Evolutionary conservation across 2,888 invertebrate genomes (phyloP).

Genomic region (Myathropa florea): DNA sequence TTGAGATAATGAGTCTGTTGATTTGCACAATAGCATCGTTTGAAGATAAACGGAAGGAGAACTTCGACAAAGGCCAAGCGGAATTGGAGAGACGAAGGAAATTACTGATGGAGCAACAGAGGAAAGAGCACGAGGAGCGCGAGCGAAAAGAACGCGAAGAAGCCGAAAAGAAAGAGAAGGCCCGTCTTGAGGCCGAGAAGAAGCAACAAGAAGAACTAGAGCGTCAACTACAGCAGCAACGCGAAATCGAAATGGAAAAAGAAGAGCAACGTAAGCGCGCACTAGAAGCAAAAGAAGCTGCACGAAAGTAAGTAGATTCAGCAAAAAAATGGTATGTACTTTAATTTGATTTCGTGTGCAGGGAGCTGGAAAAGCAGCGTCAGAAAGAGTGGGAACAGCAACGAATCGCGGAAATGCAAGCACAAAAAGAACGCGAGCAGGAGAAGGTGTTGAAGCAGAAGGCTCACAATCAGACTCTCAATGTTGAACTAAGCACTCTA

Average conservation of each 20-base stretch:
- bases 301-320: conserved; percentile 82
- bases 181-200: conserved; percentile 87
- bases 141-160: conserved; percentile 96
- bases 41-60: conserved; percentile 98
- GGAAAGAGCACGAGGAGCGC: conserved; percentile 95
- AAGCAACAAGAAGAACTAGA: conserved; percentile 94
- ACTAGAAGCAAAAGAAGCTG: conserved; percentile 89
- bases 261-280: conserved; percentile 90
- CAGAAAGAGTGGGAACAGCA: conserved; percentile 98
- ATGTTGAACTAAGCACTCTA: conserved; percentile 87
- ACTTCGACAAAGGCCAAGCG: conserved; percentile 98
- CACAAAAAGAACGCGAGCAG: conserved; percentile 92
- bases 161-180: conserved; percentile 90
- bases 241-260: conserved; percentile 87
- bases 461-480: conserved; percentile 91
- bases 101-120: conserved; percentile 92
- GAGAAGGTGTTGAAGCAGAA: conserved; percentile 92
- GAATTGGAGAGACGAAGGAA: conserved; percentile 95
- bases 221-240: conserved; percentile 89
- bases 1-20: not conserved
- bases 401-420: conserved; percentile 91
- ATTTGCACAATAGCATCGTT: conserved; percentile 84
- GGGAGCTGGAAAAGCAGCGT: conserved; percentile 96
- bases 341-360: conserved; percentile 72
- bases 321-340: not conserved